These are phyloP conservation scores for Carcharodon carcharias DNA, from an alignment of 2,797 vertebrate species.

Conservation along the genomic window DNA sequence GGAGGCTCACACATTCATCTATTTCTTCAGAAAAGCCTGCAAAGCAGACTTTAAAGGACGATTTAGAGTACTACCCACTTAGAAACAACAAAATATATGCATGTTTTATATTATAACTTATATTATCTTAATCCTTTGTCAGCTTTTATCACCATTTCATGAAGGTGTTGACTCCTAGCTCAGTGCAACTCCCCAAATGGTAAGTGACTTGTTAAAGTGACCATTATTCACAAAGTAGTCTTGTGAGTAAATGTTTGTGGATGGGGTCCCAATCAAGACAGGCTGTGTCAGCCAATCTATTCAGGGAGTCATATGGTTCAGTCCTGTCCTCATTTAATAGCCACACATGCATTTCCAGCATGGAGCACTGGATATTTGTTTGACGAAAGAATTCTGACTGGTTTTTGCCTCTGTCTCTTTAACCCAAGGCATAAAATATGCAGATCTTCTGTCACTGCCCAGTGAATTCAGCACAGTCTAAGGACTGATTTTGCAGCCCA, in stretches of 20 bases:
- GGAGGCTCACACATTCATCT: background rate
- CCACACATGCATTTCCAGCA: background rate
- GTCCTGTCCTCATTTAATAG: background rate
- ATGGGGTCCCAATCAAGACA: too few species aligned
- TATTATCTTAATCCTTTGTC: background rate
- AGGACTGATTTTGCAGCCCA: background rate
- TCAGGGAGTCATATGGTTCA: background rate
- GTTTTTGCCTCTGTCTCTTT: background rate
- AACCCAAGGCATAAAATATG: background rate
- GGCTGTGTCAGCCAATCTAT: background rate
- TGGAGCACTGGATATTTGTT: background rate
- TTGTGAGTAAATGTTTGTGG: too few species aligned
- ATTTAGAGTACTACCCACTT: background rate
- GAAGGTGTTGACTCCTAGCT: background rate
- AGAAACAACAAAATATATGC: background rate
- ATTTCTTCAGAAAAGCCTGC: background rate
- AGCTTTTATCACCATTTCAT: background rate
- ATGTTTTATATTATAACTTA: background rate
- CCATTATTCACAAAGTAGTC: background rate
- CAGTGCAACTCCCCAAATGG: background rate
- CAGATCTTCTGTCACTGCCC: background rate
- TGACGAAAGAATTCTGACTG: background rate
- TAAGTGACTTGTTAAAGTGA: background rate
- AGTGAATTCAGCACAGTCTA: background rate
- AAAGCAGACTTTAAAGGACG: background rate